Conservation (phyloP, 2,888 invertebrate genomes). For the Drosophila imparisetae region DNA sequence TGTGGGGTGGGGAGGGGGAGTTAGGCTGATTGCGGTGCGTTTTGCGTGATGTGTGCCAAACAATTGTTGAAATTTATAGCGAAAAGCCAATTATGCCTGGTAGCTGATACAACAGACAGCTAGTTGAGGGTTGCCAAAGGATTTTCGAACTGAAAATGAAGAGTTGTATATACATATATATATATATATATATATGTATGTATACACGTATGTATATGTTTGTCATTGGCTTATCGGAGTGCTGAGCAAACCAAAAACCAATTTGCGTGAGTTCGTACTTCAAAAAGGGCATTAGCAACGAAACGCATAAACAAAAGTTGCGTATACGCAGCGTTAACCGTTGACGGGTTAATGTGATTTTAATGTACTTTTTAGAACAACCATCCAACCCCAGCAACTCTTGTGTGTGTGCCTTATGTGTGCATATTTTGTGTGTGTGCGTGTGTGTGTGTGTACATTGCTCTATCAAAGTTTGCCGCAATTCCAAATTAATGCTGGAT, state of each 20-base stretch:
- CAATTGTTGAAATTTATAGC: constrained; percentile 70
- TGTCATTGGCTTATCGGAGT: constrained; percentile 45
- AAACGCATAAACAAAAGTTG: constrained; percentile 75
- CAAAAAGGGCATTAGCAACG: constrained; percentile 70
- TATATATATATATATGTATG: not conserved
- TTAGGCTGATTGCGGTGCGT: constrained; percentile 1
- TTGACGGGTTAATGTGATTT: constrained; percentile 80
- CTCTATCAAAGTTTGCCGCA: constrained; percentile 62
- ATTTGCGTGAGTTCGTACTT: constrained; percentile 60
- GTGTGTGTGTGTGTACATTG: constrained; percentile 10
- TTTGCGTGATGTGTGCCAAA: constrained; percentile 50
- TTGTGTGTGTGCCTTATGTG: constrained; percentile 5
- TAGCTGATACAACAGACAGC: constrained; percentile 31
- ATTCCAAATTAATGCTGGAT: constrained; percentile 28
- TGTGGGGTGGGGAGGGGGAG: not conserved
- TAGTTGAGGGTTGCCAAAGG: constrained; percentile 35
- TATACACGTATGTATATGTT: constrained; percentile 8
- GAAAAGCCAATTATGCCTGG: constrained; percentile 66
- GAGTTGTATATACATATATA: constrained; percentile 1
- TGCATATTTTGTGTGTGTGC: constrained; percentile 5
- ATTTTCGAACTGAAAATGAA: constrained; percentile 17
- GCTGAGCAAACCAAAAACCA: constrained; percentile 42
- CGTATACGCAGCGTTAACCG: constrained; percentile 70
- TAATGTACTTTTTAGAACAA: constrained; percentile 72
- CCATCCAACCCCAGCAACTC: not conserved